Evolutionary conservation across 53 echinoderm and acorn worm genomes (phyloP), one percentile per base, ranked within the genome.

Genomic region (Henricia sp.): DNA sequence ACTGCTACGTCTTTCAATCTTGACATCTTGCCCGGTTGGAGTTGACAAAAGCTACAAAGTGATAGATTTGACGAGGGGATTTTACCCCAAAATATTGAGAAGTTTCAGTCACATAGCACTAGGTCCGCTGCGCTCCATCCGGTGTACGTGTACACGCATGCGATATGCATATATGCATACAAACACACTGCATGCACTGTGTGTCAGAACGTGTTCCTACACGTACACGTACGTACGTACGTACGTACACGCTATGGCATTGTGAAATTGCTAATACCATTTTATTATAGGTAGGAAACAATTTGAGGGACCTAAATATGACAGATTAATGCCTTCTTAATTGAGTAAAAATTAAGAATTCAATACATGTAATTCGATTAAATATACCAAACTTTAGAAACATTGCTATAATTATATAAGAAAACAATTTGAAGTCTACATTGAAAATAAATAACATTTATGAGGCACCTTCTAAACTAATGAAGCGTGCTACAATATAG

Each of bases 1-100:
- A 80, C 13, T 16, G 64, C 44, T 80, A 80, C 43, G 29, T 35
- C 62, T 46, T 64, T 80, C 80, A 80, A 64, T 80, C 63, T 62
- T 20, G 64, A 44, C 80, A 80, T 80, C 64, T 62, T 48, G 50
- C 64, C 23, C 29, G 16, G 14, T 50, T 32, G 37, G 14, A 64
- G 32, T 17, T 33, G 58, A 60, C 28, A 17, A 60, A 41, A 19
- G 30, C 4, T 30, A 33, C 19, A 37, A 44, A 80, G 50, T 64
- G 21, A 48, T 29, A 44, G 33, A 43, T 80, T 40, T 80, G 62
- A 62, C 12, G 40, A 63, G 80, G 80, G 80, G 64, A 63, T 80
- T 64, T 29, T 16, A 60, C 80, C 80, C 77, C 32, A 57, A 63
- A 74, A 28, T 60, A 43, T 53, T 60, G 2, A 25, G 17, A 27